A percentile compares a stretch with the other conserved stretches of the same genome.
These are phyloP conservation scores for Lasioglossum vierecki DNA, from an alignment of 2,888 invertebrate species.

Conservation along the genomic window DNA sequence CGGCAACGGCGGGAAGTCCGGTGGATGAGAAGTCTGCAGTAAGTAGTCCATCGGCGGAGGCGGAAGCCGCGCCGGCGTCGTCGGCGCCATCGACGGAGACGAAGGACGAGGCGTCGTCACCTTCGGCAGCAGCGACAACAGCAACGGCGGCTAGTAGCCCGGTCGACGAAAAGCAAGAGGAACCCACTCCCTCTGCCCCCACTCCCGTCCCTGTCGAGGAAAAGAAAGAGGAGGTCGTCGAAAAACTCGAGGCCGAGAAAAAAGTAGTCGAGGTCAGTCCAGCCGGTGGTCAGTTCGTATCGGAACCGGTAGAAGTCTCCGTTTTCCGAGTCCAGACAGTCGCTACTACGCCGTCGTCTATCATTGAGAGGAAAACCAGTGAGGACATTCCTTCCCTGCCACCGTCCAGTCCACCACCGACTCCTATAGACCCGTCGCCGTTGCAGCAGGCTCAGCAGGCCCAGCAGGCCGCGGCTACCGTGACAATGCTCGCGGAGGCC, in stretches of 20 bases:
- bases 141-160: constrained; percentile 46
- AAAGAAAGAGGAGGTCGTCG: constrained; percentile 72
- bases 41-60: constrained; percentile 78
- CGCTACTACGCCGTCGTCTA: constrained; percentile 82
- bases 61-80: constrained; percentile 64
- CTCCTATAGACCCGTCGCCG: constrained; percentile 82
- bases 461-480: constrained; percentile 73
- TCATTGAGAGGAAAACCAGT: constrained; percentile 84
- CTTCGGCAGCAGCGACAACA: constrained; percentile 18
- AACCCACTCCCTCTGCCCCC: constrained; percentile 77
- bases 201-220: constrained; percentile 78
- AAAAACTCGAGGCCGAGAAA: constrained; percentile 75
- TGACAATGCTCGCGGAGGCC: constrained; percentile 80
- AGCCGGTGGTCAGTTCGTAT: constrained; percentile 69
- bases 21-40: constrained; percentile 77
- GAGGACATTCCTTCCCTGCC: constrained; percentile 81
- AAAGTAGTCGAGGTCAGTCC: constrained; percentile 83
- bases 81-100: constrained; percentile 50
- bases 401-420: constrained; percentile 83
- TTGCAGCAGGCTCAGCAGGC: constrained; percentile 81
- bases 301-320: constrained; percentile 77
- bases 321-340: constrained; percentile 77
- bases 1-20: constrained; percentile 70
- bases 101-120: constrained; percentile 55
- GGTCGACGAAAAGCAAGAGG: constrained; percentile 77